These are phyloP conservation scores for Carassius carassius DNA, from an alignment of 2,113 vertebrate genomes.

Conservation along the genomic window DNA sequence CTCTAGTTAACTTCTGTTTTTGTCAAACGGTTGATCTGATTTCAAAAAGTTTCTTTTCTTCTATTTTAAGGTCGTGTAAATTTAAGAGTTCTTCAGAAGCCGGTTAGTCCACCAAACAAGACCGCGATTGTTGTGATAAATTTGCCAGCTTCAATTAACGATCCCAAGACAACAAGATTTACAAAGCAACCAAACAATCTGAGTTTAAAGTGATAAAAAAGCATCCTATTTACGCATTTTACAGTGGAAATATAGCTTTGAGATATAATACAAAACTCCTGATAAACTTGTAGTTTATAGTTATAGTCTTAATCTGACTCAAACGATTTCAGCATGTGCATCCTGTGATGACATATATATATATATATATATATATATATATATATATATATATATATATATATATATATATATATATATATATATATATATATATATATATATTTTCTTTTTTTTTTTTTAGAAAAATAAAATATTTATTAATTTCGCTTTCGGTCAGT, in stretches of 20 bases:
- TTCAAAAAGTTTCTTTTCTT: neutral
- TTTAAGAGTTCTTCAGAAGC: neutral
- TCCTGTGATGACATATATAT: neutral
- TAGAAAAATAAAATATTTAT: neutral
- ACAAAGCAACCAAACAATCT: neutral
- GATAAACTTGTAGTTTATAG: neutral
- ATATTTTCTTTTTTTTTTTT: neutral
- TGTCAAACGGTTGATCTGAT: conserved; percentile 2
- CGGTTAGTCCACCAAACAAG: neutral
- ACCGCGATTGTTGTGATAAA: neutral
- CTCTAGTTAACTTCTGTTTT: neutral
- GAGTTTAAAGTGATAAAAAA: neutral
- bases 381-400: too few species aligned
- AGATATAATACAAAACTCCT: neutral
- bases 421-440: too few species aligned
- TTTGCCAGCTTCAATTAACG: conserved; percentile 13
- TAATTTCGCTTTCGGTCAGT: neutral
- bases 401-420: too few species aligned
- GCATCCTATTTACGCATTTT: neutral
- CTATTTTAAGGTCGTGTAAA: neutral
- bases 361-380: too few species aligned
- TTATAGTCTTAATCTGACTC: neutral
- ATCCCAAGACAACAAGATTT: neutral
- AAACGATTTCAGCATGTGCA: neutral
- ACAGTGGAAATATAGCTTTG: neutral